Base-by-base conservation (phyloP, 2,888 invertebrate genomes). In the Leptopterna dolabrata region DNA sequence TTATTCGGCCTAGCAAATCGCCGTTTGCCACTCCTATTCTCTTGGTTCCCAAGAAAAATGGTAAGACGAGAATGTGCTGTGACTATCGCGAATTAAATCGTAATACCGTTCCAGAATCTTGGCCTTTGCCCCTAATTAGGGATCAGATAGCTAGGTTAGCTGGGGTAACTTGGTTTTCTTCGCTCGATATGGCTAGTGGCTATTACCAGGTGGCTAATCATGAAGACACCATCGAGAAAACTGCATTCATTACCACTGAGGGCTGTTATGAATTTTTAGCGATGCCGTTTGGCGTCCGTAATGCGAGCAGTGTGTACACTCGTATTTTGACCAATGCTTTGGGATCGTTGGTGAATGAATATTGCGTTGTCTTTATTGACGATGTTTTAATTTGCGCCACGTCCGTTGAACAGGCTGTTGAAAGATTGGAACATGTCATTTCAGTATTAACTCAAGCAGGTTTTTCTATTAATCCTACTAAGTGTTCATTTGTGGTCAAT, bases 241-340 rank as follows among this genome's bases (percentile, higher is more conserved):
- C 81, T 63, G 45, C 45, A 29, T 80, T 80, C 51, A 36, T 80
- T 16, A 87, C 76, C 0, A 47, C 14, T 1, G 41, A 86, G 4
- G 85, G 87, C 47, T 84, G 82, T 16, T 88, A 80, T 3, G 73
- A 86, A 51, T 86, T 63, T 78, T n/a, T 80, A 9, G 51, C 24
- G 0, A 87, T 71, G 45, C 86, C 81, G 6, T 87, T 88, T 80
- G 86, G 86, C 6, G 27, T 88, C 3, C 45, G 47, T n/a, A 80
- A 78, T 29, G 55, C 76, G 13, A 76, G 76, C 9, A 41, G 41
- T 2, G 73, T 88, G 0, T 88, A 80, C 24, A 76, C 85, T 45
- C 78, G 91, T 19, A 91, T 87, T 87, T 89, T 92, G 0, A 91
- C 89, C 29, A 89, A 89, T 24, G 90, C 91, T 7, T 91, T 91